Evolutionary conservation across 1,140 invertebrate genomes (phyloP), one percentile per base, ranked within the genome.

Genomic region (Papilio polyxenes): DNA sequence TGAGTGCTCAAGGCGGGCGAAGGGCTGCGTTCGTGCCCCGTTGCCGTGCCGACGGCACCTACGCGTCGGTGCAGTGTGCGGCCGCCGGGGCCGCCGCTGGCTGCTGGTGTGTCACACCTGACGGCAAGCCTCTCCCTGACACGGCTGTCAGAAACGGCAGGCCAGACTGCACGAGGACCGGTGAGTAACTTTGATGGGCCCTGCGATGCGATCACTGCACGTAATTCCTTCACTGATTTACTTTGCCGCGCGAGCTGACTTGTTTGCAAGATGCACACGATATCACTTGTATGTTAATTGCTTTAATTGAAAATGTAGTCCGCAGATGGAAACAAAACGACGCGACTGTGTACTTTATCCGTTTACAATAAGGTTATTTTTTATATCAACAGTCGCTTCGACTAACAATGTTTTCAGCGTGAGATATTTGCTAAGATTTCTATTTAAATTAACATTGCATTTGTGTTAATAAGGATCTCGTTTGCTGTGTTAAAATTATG

Each of bases 61-160:
- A 97, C 91, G 96, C 97, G 2, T 96, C 97, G 7, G 96, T 98
- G 59, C 98, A 99, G 94, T 99, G 98, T 90, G 96, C 98, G 85
- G 92, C 94, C 10, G 96, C 96, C 9, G 96, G 98, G 85, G 93
- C 94, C 4, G 96, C 96, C 0, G 96, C 96, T 1, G 97, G 97
- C 77, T 95, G 95, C 91, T 96, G 95, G 95, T 99, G 98, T 92
- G 98, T 98, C 40, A 97, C 97, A 5, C 95, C 96, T 2, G 95
- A 96, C 84, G 98, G 98, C 15, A 96, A 96, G 85, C 97, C 97
- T 2, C 94, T 98, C 23, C 96, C 96, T 31, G 96, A 97, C 83
- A 98, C 97, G 5, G 96, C 97, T 7, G 96, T 96, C 2, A 95
- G 95, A 81, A 95, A 96, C 83, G 93, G 95, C 53, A 95, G 95